These are phyloP conservation scores for Tetropium fuscum DNA, from an alignment of 2,888 invertebrate genomes.

Conservation along the genomic window DNA sequence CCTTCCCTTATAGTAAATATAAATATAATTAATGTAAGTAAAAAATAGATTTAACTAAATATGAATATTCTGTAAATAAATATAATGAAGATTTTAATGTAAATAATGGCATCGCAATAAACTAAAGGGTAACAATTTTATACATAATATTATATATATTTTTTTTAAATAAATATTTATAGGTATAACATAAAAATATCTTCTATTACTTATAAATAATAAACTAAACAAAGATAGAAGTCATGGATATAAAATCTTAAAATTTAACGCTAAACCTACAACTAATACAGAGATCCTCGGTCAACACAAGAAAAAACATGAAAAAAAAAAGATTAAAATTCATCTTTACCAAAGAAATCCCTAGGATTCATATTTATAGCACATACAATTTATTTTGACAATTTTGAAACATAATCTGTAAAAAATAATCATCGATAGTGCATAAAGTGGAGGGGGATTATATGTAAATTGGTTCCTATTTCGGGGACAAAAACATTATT, in stretches of 20 bases:
- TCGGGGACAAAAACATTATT: slow-evolving; percentile 78
- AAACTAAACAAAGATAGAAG: slow-evolving; percentile 29
- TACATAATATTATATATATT: slow-evolving; percentile 19
- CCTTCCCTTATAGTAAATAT: slow-evolving; percentile 36
- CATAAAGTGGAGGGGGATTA: slow-evolving; percentile 4
- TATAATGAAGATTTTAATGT: slow-evolving; percentile 25
- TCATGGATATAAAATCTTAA: slow-evolving; percentile 38
- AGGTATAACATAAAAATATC: slow-evolving; percentile 14
- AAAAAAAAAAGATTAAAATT: slow-evolving; percentile 34
- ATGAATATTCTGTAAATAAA: slow-evolving; percentile 31
- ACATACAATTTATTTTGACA: slow-evolving; percentile 38
- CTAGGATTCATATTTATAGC: slow-evolving; percentile 38
- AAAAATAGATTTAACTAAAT: slow-evolving; percentile 21
- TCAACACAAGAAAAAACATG: slow-evolving; percentile 36
- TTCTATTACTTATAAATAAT: slow-evolving; percentile 22
- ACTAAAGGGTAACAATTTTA: slow-evolving; percentile 34
- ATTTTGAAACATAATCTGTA: slow-evolving; percentile 36
- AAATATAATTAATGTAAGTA: slow-evolving; percentile 26
- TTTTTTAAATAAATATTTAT: slow-evolving; percentile 9
- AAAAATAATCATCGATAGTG: slow-evolving; percentile 31
- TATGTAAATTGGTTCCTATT: slow-evolving; percentile 5
- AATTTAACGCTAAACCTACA: slow-evolving; percentile 35
- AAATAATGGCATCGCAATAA: slow-evolving; percentile 32
- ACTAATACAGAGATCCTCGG: slow-evolving; percentile 49
- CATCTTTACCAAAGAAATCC: slow-evolving; percentile 30